These are phyloP conservation scores for Pachyseris speciosa DNA, from an alignment of 64 coral and sea anemone genomes.

Conservation along the genomic window DNA sequence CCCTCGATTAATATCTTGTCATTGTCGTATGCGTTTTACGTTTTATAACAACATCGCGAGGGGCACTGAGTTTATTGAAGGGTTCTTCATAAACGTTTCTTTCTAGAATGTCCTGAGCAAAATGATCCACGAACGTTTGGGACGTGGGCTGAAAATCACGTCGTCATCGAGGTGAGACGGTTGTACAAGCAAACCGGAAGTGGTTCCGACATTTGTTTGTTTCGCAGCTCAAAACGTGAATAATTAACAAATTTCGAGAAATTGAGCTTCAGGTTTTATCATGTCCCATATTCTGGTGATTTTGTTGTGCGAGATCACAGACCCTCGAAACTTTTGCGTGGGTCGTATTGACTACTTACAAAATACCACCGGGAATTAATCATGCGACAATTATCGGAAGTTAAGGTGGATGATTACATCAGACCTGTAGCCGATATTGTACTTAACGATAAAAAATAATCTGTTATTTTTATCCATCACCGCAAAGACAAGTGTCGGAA, in stretches of 20 bases:
- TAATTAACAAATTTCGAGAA: neutral
- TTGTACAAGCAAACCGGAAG: neutral
- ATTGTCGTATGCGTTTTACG: neutral
- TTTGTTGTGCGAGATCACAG: neutral
- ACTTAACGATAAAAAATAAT: no score
- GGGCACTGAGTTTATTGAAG: neutral
- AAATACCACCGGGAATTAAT: neutral
- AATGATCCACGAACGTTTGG: neutral
- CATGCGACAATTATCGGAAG: neutral
- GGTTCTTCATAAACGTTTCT: neutral
- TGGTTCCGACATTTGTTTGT: neutral
- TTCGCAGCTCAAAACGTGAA: neutral
- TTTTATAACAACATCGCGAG: neutral
- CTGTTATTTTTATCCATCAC: no score
- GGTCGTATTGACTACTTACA: neutral
- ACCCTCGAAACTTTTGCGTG: neutral
- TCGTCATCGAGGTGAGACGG: neutral
- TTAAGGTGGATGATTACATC: neutral
- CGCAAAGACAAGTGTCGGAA: no score
- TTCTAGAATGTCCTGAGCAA: neutral
- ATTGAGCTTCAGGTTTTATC: neutral
- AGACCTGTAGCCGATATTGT: neutral
- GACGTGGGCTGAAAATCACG: neutral
- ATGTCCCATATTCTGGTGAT: neutral
- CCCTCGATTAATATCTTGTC: neutral